phyloP scores from a whole-genome alignment of 2,888 invertebrate genomes.

The Drosophila quinaria region DNA sequence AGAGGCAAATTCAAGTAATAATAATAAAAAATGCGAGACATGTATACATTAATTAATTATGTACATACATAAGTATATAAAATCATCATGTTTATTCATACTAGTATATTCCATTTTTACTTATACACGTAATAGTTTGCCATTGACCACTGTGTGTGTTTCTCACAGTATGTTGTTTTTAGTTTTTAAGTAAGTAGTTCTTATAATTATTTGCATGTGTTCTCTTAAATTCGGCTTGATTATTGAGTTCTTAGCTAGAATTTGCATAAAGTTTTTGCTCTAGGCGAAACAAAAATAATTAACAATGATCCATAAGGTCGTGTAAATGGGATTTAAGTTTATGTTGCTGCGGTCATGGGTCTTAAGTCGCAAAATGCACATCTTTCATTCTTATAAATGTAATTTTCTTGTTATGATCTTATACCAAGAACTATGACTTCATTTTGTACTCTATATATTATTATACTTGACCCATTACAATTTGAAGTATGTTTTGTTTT shows the following conservation, averaged over 20 bases:
- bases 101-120: slow-evolving; percentile 41
- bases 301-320: neutral
- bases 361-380: slow-evolving; percentile 13
- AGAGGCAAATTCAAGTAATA: slow-evolving; percentile 1
- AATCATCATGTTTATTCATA: slow-evolving; percentile 50
- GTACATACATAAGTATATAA: slow-evolving; percentile 57
- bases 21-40: slow-evolving; percentile 24
- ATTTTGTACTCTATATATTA: slow-evolving; percentile 24
- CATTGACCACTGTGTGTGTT: slow-evolving; percentile 61
- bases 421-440: slow-evolving; percentile 39
- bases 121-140: slow-evolving; percentile 75
- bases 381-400: slow-evolving; percentile 9
- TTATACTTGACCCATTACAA: no score
- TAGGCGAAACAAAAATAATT: slow-evolving; percentile 5
- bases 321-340: slow-evolving; percentile 1
- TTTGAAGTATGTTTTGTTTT: no score
- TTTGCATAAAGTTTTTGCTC: slow-evolving; percentile 20
- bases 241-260: slow-evolving; percentile 34
- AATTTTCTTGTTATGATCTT: neutral
- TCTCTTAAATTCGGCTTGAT: slow-evolving; percentile 69
- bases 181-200: slow-evolving; percentile 17
- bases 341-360: slow-evolving; percentile 1
- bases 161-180: slow-evolving; percentile 39
- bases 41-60: slow-evolving; percentile 25
- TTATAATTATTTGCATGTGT: slow-evolving; percentile 11